Conservation (phyloP, 2,797 vertebrate species). For the Thripadectes ignobilis region DNA sequence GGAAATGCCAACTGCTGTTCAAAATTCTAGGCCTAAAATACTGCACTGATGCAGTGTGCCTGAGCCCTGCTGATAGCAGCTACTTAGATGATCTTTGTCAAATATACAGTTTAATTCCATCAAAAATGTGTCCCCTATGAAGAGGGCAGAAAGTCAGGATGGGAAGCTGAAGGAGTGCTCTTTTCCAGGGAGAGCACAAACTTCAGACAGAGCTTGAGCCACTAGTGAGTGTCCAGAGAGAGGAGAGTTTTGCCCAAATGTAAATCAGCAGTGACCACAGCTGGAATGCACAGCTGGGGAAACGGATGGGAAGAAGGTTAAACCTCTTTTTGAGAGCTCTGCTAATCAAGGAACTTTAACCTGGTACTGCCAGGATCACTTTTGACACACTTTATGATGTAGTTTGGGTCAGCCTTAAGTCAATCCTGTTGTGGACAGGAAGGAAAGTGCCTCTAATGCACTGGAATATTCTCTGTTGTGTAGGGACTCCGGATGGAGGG, state of each 20-base stretch:
- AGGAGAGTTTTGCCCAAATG: neutral
- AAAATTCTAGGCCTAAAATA: neutral
- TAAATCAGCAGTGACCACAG: neutral
- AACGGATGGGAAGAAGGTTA: neutral
- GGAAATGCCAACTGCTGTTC: neutral
- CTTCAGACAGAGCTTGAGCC: neutral
- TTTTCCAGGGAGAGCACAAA: neutral
- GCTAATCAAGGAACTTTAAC: neutral
- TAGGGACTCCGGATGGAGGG: neutral
- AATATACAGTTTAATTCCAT: neutral
- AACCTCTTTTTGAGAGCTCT: neutral
- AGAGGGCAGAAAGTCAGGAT: neutral
- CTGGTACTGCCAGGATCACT: neutral
- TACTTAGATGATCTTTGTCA: neutral
- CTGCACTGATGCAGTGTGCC: neutral
- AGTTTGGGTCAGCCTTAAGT: neutral
- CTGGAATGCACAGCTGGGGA: neutral
- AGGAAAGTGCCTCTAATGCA: neutral
- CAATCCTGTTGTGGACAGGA: neutral
- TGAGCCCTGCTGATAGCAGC: neutral
- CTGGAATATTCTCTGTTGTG: neutral
- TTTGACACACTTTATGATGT: neutral
- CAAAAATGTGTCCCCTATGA: neutral
- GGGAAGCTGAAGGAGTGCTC: neutral
- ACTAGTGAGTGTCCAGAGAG: neutral